Base-by-base conservation (phyloP, 2,113 vertebrate species). In the Oreochromis tanganicae region DNA sequence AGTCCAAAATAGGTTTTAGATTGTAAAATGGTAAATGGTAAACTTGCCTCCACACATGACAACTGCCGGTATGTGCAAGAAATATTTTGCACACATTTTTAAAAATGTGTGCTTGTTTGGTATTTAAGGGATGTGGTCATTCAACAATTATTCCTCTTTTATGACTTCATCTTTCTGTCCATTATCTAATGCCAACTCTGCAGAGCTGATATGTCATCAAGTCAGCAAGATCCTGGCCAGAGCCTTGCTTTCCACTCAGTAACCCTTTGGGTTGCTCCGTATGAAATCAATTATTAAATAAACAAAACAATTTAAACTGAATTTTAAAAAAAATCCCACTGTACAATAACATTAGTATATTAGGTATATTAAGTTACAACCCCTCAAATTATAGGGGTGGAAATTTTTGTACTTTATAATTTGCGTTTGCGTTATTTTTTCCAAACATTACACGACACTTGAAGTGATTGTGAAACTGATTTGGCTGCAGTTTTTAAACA, bases 211-310 rank as follows among this genome's bases (percentile, higher is more conserved):
- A 68, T 85, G 50, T 88, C 84, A 93, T 90, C 85, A 78, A 46
- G 66, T 85, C 81, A 83, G 84, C 13, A 43, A 71, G 88, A 85
- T 54, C 52, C 86, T 84, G 86, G 86, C 86, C 5, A 52, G 81
- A 82, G 86, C 14, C 13, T 41, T 71, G 57, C 68, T 90, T 89
- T 88, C 83, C 83, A 68, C 7, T 3, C 5, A 9, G 59, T 29
- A 83, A 81, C 71, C 36, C 55, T 78, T 78, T 78, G 27, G 46
- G 27, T 78, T 78, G 17, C 29, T 34, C 27, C 73, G 8, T 34
- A 50, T 50, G 46, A 52, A 78, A 78, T 52, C 10, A 78, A 52
- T 78, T 78, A 78, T 73, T 32, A 29, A 75, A 48, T 2, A 75
- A 75, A 29, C 3, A 50, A 50, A 68, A 41, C 12, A 21, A 68